A percentile compares a stretch with the other conserved stretches of the same genome.
Evolutionary conservation across 1,140 invertebrate genomes (phyloP).

Genomic region (Alviniconcha marisindica): DNA sequence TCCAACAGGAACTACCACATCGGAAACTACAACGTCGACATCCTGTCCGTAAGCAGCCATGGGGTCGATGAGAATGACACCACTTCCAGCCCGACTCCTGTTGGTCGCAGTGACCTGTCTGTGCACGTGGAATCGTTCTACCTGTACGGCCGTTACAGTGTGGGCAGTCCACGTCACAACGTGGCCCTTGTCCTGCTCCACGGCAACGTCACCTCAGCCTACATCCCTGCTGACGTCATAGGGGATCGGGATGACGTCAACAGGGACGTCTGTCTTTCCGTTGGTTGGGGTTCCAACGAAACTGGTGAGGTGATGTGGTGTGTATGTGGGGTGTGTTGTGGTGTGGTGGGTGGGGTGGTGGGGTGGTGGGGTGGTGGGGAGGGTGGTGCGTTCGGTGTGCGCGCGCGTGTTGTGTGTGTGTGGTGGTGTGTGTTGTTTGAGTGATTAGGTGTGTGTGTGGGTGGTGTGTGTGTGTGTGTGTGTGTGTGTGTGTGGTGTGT

Average conservation of each 20-base stretch:
- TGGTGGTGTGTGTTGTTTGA: no score
- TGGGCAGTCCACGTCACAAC: background rate
- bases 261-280: background rate
- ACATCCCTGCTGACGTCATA: conserved; percentile 2
- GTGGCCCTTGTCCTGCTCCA: background rate
- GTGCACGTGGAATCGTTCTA: conserved; percentile 3
- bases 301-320: background rate
- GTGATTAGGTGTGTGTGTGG: conserved; percentile 9
- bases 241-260: background rate
- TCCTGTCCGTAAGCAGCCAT: background rate
- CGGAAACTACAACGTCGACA: conserved; percentile 4
- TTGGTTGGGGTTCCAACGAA: background rate
- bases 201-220: background rate
- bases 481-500: conserved; percentile 16
- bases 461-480: conserved; percentile 16
- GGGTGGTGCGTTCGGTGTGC: background rate
- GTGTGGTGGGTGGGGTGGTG: background rate
- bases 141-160: background rate
- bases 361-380: background rate
- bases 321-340: background rate
- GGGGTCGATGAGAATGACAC: background rate
- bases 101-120: background rate
- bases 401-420: conserved; percentile 5
- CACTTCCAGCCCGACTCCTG: background rate
- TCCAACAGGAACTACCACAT: background rate